These are phyloP conservation scores for Lordiphosa andalusiaca DNA, from an alignment of 2,888 invertebrate species.

Conservation along the genomic window DNA sequence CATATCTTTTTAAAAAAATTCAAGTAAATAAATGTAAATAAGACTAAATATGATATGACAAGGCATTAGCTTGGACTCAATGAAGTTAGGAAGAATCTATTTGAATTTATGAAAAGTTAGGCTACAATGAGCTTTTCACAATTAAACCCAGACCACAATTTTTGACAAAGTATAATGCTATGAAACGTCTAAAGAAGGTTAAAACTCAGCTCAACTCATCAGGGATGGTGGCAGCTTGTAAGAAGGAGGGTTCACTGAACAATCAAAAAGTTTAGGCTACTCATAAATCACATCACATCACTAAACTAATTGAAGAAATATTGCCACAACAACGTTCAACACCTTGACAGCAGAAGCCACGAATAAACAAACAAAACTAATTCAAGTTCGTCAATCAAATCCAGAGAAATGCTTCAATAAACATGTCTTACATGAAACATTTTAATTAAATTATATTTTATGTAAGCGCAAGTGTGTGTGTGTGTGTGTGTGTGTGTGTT, in stretches of 20 bases:
- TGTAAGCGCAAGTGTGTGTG: slow-evolving; percentile 22
- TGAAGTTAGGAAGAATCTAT: too few relatives aligned
- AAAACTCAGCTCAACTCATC: too few relatives aligned
- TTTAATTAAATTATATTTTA: slow-evolving; percentile 72
- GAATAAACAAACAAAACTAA: slow-evolving; percentile 63
- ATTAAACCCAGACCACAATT: too few relatives aligned
- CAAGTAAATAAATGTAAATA: too few relatives aligned
- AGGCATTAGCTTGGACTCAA: too few relatives aligned
- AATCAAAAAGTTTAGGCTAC: background rate
- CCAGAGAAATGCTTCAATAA: slow-evolving; percentile 66
- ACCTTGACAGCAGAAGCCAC: slow-evolving; percentile 63
- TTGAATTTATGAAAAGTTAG: too few relatives aligned
- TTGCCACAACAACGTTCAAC: slow-evolving; percentile 52
- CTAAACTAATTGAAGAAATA: slow-evolving; percentile 47
- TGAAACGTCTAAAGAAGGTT: too few relatives aligned
- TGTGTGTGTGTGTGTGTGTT: background rate
- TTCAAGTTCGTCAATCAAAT: slow-evolving; percentile 67
- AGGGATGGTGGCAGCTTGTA: too few relatives aligned
- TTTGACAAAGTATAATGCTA: too few relatives aligned
- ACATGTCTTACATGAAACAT: slow-evolving; percentile 74
- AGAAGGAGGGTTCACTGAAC: background rate
- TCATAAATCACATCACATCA: slow-evolving; percentile 5
- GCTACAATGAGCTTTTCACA: too few relatives aligned
- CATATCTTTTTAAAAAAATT: too few relatives aligned
- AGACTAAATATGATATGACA: too few relatives aligned